Percentiles rank a stretch among this genome's conserved stretches.
Evolutionary conservation across 1,140 invertebrate species (phyloP).

Genomic region (Leptinotarsa lineolata): DNA sequence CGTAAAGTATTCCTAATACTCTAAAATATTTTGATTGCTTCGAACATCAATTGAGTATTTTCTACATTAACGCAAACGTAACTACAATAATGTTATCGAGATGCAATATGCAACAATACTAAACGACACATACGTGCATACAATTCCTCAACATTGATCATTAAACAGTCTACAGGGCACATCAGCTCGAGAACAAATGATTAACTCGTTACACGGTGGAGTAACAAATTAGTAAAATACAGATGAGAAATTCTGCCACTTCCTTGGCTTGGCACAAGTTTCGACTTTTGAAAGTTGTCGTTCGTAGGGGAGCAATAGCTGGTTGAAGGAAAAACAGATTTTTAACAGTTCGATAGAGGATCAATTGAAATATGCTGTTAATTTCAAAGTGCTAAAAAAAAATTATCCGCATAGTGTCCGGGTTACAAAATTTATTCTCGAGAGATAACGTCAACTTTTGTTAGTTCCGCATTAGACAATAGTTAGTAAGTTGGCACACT

Average conservation of each 20-base stretch:
- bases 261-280: no score
- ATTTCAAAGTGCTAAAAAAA: no score
- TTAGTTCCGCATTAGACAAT: slow-evolving; percentile 3
- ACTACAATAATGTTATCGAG: slow-evolving; percentile 27
- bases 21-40: slow-evolving; percentile 18
- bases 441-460: slow-evolving; percentile 17
- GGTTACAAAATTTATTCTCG: background rate
- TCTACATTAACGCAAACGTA: slow-evolving; percentile 20
- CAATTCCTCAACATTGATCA: slow-evolving; percentile 34
- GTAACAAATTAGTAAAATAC: background rate
- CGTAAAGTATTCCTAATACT: background rate
- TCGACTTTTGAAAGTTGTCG: no score
- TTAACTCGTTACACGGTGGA: background rate
- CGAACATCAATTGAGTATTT: slow-evolving; percentile 13
- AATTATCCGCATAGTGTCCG: background rate
- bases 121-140: slow-evolving; percentile 38
- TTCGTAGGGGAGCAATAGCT: no score
- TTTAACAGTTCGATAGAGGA: no score
- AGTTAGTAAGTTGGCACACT: slow-evolving; percentile 23
- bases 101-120: slow-evolving; percentile 39
- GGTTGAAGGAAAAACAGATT: no score
- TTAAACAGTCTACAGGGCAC: slow-evolving; percentile 28
- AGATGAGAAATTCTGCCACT: no score
- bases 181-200: background rate
- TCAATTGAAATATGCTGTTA: no score